Base-by-base conservation (phyloP, 2,113 vertebrate genomes). In the Ptilonorhynchus violaceus region DNA sequence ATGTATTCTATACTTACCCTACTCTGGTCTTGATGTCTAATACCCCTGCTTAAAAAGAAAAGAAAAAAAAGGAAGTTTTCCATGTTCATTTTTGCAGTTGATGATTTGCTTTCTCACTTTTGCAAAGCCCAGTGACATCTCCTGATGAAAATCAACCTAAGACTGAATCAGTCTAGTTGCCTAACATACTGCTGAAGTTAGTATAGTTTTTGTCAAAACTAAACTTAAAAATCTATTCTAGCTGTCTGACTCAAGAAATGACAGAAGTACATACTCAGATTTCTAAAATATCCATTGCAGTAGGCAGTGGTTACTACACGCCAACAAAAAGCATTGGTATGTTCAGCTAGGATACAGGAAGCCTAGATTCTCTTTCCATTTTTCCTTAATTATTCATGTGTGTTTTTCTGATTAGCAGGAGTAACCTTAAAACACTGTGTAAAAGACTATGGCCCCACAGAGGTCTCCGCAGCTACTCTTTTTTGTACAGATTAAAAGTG, bases 201-300 rank as follows among this genome's bases (percentile, higher is more conserved):
- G 14, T 49, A 56, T 88, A 63, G 41, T 87, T 93, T 92, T 89
- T 89, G 81, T 89, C 74, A 89, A 80, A 96, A 88, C 53, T 25
- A 83, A 85, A 63, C 0, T 44, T 1, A 44, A 88, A 90, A 83
- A 60, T 79, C 58, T 82, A 52, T 94, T 92, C 55, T 88, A 49
- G 19, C 55, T 80, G 58, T 8, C 53, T 96, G 94, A 93, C 74
- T 94, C 91, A 88, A 88, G 4, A 5, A 85, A 90, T 73, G 22
- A 94, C 64, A 92, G 75, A 88, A 90, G 58, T 63, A 94, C 50
- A 56, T 85, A 88, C 24, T 90, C 59, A 69, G 46, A 35, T 77
- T 83, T 90, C 67, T 69, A 92, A 92, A 97, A 94, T 90, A 88
- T 76, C 53, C n/a, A 11, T 66, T 80, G 79, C 75, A 77, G 75